A percentile compares a stretch with the other conserved stretches of the same genome.
Conservation (phyloP, 1,140 invertebrate genomes). For the Vanessa atalanta region DNA sequence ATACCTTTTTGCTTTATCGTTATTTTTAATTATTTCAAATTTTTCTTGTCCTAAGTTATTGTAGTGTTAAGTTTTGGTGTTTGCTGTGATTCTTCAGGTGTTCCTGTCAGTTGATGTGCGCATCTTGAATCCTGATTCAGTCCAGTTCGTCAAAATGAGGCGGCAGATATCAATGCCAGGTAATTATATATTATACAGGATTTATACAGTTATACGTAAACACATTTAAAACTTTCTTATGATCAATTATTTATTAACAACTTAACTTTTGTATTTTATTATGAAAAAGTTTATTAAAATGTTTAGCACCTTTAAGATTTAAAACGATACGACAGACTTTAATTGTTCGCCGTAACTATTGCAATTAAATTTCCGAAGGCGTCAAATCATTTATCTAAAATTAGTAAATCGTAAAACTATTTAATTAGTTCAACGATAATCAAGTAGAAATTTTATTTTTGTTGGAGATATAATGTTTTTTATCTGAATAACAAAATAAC, state of each 20-base stretch:
- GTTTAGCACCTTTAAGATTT: background rate
- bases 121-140: conserved; percentile 38
- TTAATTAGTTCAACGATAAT: no score
- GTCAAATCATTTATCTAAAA: background rate
- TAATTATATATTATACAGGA: conserved; percentile 15
- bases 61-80: conserved; percentile 52
- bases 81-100: conserved; percentile 57
- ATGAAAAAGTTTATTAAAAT: background rate
- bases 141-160: conserved; percentile 55
- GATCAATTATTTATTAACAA: no score
- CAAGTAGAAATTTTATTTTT: no score
- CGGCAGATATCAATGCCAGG: conserved; percentile 58
- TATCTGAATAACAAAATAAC: no score
- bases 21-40: conserved; percentile 40
- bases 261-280: background rate
- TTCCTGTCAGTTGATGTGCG: conserved; percentile 58
- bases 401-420: no score
- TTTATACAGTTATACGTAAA: no score
- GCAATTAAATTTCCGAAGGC: background rate
- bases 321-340: background rate
- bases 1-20: conserved; percentile 23
- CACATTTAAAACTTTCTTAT: no score
- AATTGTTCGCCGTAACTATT: background rate
- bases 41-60: conserved; percentile 41
- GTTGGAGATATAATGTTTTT: no score